These are phyloP conservation scores for Philaethria dido DNA, from an alignment of 2,888 invertebrate species.

Conservation along the genomic window DNA sequence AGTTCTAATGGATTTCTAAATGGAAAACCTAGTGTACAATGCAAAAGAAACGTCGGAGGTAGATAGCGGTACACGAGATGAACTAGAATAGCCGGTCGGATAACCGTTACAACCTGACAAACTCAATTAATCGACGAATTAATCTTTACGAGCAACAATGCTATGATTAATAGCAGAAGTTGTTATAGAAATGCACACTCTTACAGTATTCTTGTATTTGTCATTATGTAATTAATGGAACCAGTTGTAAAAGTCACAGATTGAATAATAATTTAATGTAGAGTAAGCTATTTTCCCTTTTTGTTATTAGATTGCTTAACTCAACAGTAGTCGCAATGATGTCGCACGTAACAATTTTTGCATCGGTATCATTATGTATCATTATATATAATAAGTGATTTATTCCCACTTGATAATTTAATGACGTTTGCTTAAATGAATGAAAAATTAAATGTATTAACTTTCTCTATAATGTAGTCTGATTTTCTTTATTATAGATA, in stretches of 20 bases:
- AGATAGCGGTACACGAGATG: constrained; percentile 71
- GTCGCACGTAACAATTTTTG: constrained; percentile 7
- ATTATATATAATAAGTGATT: neutral
- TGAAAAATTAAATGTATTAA: neutral
- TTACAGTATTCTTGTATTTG: constrained; percentile 3
- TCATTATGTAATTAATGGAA: constrained; percentile 7
- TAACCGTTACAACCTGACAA: constrained; percentile 71
- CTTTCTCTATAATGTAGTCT: neutral
- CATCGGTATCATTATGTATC: neutral
- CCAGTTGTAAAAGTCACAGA: constrained; percentile 6
- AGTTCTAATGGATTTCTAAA: constrained; percentile 41
- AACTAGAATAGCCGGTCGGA: constrained; percentile 74
- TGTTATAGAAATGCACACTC: constrained; percentile 15
- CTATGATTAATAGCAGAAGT: constrained; percentile 33
- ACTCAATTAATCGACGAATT: constrained; percentile 66
- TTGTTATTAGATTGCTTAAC: constrained; percentile 2
- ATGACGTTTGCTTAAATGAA: neutral
- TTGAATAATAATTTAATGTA: constrained; percentile 9
- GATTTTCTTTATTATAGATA: too few relatives aligned
- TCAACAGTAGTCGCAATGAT: neutral
- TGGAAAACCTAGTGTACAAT: constrained; percentile 43
- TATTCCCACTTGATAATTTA: neutral
- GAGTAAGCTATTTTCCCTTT: neutral
- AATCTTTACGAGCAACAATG: constrained; percentile 47
- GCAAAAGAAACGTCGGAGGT: constrained; percentile 59